Conservation (phyloP, 1,140 invertebrate genomes). For the Drosophila trapezifrons region DNA sequence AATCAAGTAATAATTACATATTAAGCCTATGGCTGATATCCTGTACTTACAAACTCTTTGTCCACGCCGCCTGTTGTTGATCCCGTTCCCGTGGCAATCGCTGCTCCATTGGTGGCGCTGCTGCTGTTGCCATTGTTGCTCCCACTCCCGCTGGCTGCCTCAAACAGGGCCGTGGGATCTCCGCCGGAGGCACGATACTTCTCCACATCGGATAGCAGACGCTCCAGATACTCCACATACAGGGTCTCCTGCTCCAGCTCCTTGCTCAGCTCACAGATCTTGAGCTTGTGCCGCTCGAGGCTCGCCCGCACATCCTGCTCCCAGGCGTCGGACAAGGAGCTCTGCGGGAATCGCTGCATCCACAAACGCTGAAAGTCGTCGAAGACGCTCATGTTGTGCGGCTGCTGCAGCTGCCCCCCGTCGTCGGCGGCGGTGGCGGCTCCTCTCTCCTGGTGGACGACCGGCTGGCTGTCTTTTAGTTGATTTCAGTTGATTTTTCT, state of each 20-base stretch:
- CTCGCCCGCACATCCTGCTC: conserved; percentile 95
- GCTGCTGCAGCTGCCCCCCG: conserved; percentile 6
- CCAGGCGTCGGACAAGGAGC: conserved; percentile 94
- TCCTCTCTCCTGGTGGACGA: conserved; percentile 6
- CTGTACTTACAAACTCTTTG: conserved; percentile 71
- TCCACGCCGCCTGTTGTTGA: conserved; percentile 42
- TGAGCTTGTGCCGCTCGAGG: conserved; percentile 93
- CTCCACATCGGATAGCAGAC: conserved; percentile 92
- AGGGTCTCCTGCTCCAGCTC: conserved; percentile 95
- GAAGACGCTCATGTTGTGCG: conserved; percentile 90
- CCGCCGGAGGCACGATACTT: conserved; percentile 87
- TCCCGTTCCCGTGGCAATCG: conserved; percentile 1
- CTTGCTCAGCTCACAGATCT: conserved; percentile 90
- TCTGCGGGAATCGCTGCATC: conserved; percentile 94
- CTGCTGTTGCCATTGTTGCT: conserved; percentile 14
- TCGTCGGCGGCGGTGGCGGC: conserved; percentile 10
- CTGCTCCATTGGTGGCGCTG: conserved; percentile 46
- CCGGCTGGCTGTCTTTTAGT: conserved; percentile 6
- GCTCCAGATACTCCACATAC: conserved; percentile 94
- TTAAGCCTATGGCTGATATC: not conserved
- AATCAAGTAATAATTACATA: not conserved
- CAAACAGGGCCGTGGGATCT: conserved; percentile 81
- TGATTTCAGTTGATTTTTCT: conserved; percentile 10
- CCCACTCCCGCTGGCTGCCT: conserved; percentile 67
- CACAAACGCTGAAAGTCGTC: conserved; percentile 94